These are phyloP conservation scores for Casuarius casuarius DNA, from an alignment of 2,113 vertebrate genomes.

Conservation along the genomic window DNA sequence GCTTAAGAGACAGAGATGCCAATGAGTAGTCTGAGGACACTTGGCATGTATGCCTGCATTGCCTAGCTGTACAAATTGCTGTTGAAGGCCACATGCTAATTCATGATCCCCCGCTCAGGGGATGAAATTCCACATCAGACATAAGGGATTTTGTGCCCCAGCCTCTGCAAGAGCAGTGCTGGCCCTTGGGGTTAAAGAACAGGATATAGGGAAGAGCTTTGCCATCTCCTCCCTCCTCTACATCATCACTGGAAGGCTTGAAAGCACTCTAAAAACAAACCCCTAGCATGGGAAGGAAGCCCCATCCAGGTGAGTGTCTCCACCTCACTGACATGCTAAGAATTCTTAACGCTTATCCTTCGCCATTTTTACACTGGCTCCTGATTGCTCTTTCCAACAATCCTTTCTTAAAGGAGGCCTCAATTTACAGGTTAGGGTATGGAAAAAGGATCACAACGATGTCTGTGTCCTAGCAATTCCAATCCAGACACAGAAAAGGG, in stretches of 20 bases:
- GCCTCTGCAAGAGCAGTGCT: not conserved
- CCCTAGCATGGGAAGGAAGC: not conserved
- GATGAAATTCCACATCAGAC: accelerated
- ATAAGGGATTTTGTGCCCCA: not conserved
- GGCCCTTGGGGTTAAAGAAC: not conserved
- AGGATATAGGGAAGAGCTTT: not conserved
- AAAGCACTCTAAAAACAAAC: not conserved
- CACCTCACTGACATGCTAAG: not conserved
- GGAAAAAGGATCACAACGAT: accelerated
- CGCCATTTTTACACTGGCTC: not conserved
- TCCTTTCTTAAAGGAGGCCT: not conserved
- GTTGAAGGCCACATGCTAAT: not conserved
- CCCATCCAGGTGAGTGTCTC: accelerated
- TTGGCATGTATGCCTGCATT: accelerated
- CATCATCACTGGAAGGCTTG: not conserved
- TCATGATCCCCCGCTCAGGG: not conserved
- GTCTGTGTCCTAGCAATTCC: not conserved
- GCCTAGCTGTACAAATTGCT: not conserved
- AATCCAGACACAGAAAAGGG: accelerated
- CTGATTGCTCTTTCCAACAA: not conserved
- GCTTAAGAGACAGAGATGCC: not conserved
- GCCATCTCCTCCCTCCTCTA: not conserved
- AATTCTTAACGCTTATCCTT: accelerated
- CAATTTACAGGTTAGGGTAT: not conserved
- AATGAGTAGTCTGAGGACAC: not conserved